Percentiles rank a stretch among this genome's conserved stretches.
Evolutionary conservation across 2,113 vertebrate species (phyloP).

Genomic region (Carollia perspicillata): DNA sequence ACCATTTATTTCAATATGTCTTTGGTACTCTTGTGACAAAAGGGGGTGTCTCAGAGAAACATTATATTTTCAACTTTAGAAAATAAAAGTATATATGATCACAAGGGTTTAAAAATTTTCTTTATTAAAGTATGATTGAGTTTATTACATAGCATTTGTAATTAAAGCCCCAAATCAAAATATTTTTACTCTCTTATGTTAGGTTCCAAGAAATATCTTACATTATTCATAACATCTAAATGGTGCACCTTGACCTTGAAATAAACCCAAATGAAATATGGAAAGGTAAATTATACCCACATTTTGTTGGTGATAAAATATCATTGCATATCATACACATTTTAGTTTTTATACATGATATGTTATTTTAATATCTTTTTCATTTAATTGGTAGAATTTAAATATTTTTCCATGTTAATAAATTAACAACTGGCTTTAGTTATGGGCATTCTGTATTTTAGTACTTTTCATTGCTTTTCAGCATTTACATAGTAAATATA

Average conservation of each 20-base stretch:
- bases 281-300: constrained; percentile 62
- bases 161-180: constrained; percentile 61
- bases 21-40: constrained; percentile 36
- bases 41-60: not conserved
- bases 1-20: constrained; percentile 16
- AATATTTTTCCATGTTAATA: constrained; percentile 64
- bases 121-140: constrained; percentile 44
- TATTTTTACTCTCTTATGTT: constrained; percentile 65
- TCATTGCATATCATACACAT: constrained; percentile 47
- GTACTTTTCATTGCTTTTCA: constrained; percentile 58
- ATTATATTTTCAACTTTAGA: constrained; percentile 3
- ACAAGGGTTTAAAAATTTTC: constrained; percentile 19
- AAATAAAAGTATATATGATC: constrained; percentile 37
- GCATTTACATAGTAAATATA: constrained; percentile 50
- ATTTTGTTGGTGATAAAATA: constrained; percentile 62
- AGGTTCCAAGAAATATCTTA: constrained; percentile 63
- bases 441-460: constrained; percentile 54
- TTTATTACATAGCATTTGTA: constrained; percentile 60
- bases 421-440: constrained; percentile 65
- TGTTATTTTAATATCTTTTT: constrained; percentile 79
- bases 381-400: constrained; percentile 70
- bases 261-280: constrained; percentile 74
- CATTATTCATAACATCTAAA: constrained; percentile 69
- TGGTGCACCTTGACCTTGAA: constrained; percentile 65
- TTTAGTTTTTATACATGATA: constrained; percentile 64